phyloP scores from a whole-genome alignment of 2,113 vertebrate genomes.

The Dromas ardeola region DNA sequence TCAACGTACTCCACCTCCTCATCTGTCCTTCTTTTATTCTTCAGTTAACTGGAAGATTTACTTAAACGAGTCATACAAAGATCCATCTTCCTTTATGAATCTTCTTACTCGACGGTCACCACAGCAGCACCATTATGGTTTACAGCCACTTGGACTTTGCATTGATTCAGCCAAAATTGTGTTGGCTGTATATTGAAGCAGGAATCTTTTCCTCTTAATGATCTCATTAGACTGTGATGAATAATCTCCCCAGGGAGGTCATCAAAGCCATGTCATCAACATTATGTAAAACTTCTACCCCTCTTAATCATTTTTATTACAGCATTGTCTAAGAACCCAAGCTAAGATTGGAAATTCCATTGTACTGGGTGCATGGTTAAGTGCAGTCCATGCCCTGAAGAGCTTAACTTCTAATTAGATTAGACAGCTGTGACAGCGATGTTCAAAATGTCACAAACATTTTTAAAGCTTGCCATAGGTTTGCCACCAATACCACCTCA shows the following conservation, averaged over 20 bases:
- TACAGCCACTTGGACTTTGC: not conserved
- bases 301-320: conserved; percentile 6
- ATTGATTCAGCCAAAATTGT: not conserved
- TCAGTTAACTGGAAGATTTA: not conserved
- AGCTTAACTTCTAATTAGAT: not conserved
- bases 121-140: not conserved
- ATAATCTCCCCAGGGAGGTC: not conserved
- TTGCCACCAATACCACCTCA: not conserved
- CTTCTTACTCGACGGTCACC: not conserved
- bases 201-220: not conserved
- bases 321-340: not conserved
- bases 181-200: not conserved
- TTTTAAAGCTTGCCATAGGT: not conserved
- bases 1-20: not conserved
- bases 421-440: not conserved
- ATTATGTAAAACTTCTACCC: conserved; percentile 1
- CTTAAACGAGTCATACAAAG: not conserved
- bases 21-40: not conserved
- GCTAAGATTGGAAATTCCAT: not conserved
- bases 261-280: not conserved
- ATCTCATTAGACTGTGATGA: conserved; percentile 7
- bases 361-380: not conserved
- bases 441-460: conserved; percentile 3
- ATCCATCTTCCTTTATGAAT: not conserved
- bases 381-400: not conserved